These are phyloP conservation scores for Discoglossus pictus DNA, from an alignment of 2,797 vertebrate species.

Conservation along the genomic window DNA sequence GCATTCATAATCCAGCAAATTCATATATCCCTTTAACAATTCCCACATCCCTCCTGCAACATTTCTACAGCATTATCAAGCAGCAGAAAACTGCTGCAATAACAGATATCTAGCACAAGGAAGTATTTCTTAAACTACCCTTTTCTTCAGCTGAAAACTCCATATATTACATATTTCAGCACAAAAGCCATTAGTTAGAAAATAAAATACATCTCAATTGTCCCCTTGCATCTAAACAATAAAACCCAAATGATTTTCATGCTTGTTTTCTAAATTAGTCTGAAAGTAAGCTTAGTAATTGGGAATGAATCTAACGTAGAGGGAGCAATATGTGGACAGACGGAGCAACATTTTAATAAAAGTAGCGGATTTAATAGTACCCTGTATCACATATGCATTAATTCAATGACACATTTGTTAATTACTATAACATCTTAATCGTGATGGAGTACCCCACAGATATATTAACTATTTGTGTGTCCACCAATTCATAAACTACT, in stretches of 20 bases:
- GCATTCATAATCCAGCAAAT: too few relatives aligned
- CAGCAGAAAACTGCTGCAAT: too few relatives aligned
- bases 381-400: background rate
- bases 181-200: slow-evolving; percentile 31
- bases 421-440: too few relatives aligned
- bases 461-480: too few relatives aligned
- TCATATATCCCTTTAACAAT: too few relatives aligned
- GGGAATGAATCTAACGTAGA: slow-evolving; percentile 32
- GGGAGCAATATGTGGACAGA: slow-evolving; percentile 16
- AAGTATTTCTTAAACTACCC: too few relatives aligned
- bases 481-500: background rate
- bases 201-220: slow-evolving; percentile 16
- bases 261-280: slow-evolving; percentile 31
- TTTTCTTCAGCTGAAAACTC: background rate
- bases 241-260: slow-evolving; percentile 8
- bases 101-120: too few relatives aligned
- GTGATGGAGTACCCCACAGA: too few relatives aligned
- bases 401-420: too few relatives aligned
- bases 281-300: slow-evolving; percentile 23
- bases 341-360: slow-evolving; percentile 20
- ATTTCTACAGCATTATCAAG: too few relatives aligned
- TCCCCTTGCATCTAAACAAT: slow-evolving; percentile 7
- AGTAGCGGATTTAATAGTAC: slow-evolving; percentile 13
- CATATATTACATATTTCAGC: background rate
- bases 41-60: too few relatives aligned